Evolutionary conservation across 2,113 vertebrate genomes (phyloP), one percentile per base, ranked within the genome.

Genomic region (Pseudonaja textilis): DNA sequence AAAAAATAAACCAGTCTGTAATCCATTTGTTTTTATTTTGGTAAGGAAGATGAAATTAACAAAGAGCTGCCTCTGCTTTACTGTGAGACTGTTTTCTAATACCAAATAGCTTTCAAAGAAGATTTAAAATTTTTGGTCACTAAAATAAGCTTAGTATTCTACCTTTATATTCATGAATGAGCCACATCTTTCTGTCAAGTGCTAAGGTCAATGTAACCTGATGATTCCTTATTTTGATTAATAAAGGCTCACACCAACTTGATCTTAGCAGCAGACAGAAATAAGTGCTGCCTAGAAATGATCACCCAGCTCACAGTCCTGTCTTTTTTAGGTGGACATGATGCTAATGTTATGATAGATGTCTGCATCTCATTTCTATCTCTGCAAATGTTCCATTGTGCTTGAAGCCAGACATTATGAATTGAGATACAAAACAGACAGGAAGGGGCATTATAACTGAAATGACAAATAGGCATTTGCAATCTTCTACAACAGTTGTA

Each of bases 321-420:
- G n/a, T 39, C 14, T 91, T 92, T 56, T 93, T 94, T 85, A 93
- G 92, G 93, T 0, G 0, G 0, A 0, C 89, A 12, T 2, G 14
- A 9, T 47, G 45, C 87, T 94, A 10, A 11, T 94, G 90, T 94
- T 9, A 91, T 92, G 34, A 87, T 89, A 1, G 26, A 23, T 64
- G 29, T 74, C 50, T 92, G 22, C 5, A 55, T 34, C 9, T 39
- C 50, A 89, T 93, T 93, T 93, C 26, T 94, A 39, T 90, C 91
- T 16, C 50, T 45, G 86, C 56, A 93, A 96, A 93, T 92, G 34
- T 29, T 92, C 34, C 94, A 6, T 7, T 92, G 6, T 42, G 93
- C 92, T 55, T 93, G 23, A 91, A 90, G 90, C 9, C 56, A 94
- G 3, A 20, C 69, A 55, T 55, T 45, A 64, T 29, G n/a, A 93